Conservation (phyloP, 2,888 invertebrate species). For the Psococerastis gibbosa region DNA sequence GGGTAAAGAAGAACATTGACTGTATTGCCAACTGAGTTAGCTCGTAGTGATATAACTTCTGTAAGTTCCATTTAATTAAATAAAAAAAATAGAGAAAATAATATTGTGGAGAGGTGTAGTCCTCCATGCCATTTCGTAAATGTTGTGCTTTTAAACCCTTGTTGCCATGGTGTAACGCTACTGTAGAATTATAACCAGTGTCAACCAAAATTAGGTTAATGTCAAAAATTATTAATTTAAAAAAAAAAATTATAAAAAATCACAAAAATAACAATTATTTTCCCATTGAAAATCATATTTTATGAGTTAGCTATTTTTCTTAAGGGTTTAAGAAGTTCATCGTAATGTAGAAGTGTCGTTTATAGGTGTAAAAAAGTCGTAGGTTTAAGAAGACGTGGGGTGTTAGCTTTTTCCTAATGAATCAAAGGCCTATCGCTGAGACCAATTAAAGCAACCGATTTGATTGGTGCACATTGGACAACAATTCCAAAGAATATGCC, state of each 20-base stretch:
- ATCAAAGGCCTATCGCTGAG: background rate
- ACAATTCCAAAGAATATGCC: no score
- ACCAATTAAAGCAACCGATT: background rate
- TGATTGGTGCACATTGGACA: no score
- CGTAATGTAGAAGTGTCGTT: background rate
- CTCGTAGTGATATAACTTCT: no score
- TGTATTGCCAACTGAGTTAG: no score
- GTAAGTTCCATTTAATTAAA: no score
- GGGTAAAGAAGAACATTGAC: no score
- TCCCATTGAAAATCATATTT: conserved; percentile 8
- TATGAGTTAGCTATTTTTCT: conserved; percentile 5
- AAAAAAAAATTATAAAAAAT: conserved; percentile 8
- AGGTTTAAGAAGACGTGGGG: background rate
- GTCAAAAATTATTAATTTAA: conserved; percentile 3
- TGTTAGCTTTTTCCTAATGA: background rate
- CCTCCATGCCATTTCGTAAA: background rate
- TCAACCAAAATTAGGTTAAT: conserved; percentile 9
- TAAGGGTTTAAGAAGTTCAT: background rate
- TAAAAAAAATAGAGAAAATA: no score
- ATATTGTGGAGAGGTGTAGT: no score
- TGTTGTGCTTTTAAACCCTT: conserved; percentile 5
- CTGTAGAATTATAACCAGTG: conserved; percentile 4
- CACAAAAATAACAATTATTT: conserved; percentile 2
- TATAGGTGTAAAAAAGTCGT: conserved; percentile 4
- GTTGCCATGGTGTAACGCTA: conserved; percentile 6